Evolutionary conservation across 1,140 invertebrate species (phyloP), one percentile per base, ranked within the genome.

Genomic region (Venustaconcha ellipsiformis): DNA sequence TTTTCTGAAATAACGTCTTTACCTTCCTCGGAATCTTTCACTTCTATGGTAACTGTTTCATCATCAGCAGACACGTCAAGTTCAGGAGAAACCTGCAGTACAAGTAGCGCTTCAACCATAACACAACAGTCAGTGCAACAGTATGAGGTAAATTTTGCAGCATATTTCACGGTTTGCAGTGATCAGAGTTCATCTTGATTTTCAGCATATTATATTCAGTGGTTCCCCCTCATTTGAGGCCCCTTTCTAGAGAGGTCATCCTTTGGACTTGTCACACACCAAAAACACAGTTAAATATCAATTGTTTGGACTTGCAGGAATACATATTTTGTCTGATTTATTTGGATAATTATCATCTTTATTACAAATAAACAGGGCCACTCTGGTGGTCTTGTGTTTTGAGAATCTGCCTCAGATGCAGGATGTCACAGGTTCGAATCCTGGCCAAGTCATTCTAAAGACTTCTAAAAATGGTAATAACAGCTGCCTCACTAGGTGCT

Each of bases 1-100:
- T 99, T 98, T 90, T 97, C 96, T 80, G 97, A 99, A 90, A 97
- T 96, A 76, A 95, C 97, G 30, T 97, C 96, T 11, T 93, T 97
- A 91, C 89, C 97, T 66, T 97, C 95, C 48, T 96, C 94, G 82
- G 96, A 96, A 89, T 96, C 95, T 82, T 96, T 95, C 57, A 94
- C 95, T 23, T 96, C 95, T 58, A 88, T 88, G 84, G 85, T 80
- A n/a, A 88, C 88, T 13, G 85, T 88, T 59, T 87, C 85, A 1
- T 88, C 87, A 1, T 85, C 85, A 55, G 84, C 85, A 14, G 87
- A 88, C 17, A 78, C 81, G 4, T 83, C 83, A 2, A 82, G 80
- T 62, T 81, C 79, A 14, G 82, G 83, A 17, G 86, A 88, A 76
- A 81, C 83, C 1, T 80, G 80, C 62, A 86, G 83, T 65, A 85